Conservation (phyloP, 1,140 invertebrate species). For the Drosophila grimshawi region DNA sequence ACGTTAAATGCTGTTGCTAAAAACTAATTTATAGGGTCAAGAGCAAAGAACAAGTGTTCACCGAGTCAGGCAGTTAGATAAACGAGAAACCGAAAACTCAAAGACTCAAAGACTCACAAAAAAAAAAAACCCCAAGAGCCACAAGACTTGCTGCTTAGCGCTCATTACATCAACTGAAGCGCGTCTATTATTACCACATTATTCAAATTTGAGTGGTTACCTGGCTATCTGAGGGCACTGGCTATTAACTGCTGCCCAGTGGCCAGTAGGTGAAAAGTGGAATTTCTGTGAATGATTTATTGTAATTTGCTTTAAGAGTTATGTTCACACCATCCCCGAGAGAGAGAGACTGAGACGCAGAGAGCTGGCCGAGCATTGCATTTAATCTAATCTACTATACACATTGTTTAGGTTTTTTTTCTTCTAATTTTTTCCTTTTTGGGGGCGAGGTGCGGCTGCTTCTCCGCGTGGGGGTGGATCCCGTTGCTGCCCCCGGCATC, state of each 20-base stretch:
- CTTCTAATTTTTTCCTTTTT: conserved; percentile 4
- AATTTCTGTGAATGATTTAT: conserved; percentile 81
- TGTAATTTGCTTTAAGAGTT: conserved; percentile 81
- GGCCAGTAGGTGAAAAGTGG: conserved; percentile 75
- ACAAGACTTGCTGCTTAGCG: conserved; percentile 17
- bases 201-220: conserved; percentile 66
- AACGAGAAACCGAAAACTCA: conserved; percentile 1
- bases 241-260: conserved; percentile 11
- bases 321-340: conserved; percentile 74
- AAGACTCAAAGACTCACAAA: neutral
- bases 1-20: conserved; percentile 52
- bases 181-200: conserved; percentile 82
- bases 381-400: conserved; percentile 72
- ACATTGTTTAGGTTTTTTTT: neutral
- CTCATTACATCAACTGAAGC: conserved; percentile 80
- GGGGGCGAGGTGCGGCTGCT: neutral
- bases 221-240: conserved; percentile 4
- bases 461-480: conserved; percentile 32
- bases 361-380: conserved; percentile 51
- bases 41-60: conserved; percentile 29
- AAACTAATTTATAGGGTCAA: conserved; percentile 54
- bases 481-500: conserved; percentile 1
- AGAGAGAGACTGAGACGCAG: neutral
- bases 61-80: conserved; percentile 8
- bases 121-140: neutral